Conservation (phyloP, 2,797 vertebrate genomes). For the Molossus alvarezi region DNA sequence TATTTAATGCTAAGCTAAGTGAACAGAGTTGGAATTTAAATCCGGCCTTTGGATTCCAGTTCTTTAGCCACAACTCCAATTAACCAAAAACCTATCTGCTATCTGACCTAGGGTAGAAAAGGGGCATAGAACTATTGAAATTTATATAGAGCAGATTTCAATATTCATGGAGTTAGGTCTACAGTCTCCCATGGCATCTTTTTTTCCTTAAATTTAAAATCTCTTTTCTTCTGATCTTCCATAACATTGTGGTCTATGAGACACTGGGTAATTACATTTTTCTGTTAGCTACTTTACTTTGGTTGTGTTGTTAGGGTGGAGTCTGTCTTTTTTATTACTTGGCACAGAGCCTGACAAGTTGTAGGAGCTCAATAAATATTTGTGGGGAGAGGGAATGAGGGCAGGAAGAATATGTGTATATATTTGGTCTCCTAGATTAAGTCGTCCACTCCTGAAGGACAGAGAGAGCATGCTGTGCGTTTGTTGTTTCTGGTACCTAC, state of each 20-base stretch:
- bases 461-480: not conserved
- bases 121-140: not conserved
- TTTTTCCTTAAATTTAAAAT: slow-evolving; percentile 38
- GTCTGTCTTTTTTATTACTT: not conserved
- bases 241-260: not conserved
- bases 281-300: slow-evolving; percentile 43
- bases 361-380: slow-evolving; percentile 6
- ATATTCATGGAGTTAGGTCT: not conserved
- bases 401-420: not conserved
- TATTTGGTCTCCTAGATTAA: not conserved
- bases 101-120: slow-evolving; percentile 39
- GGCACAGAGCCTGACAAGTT: not conserved
- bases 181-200: not conserved
- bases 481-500: not conserved
- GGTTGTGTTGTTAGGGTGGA: not conserved
- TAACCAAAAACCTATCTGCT: not conserved
- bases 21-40: slow-evolving; percentile 1
- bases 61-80: slow-evolving; percentile 43
- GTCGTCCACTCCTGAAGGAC: not conserved
- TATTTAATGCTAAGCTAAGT: not conserved
- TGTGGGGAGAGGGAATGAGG: not conserved
- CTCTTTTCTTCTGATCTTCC: slow-evolving; percentile 21
- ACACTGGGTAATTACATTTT: slow-evolving; percentile 47
- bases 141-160: slow-evolving; percentile 34
- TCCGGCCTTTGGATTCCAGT: not conserved